Evolutionary conservation across 2,113 vertebrate genomes (phyloP).

Genomic region (Sphyrna mokarran): DNA sequence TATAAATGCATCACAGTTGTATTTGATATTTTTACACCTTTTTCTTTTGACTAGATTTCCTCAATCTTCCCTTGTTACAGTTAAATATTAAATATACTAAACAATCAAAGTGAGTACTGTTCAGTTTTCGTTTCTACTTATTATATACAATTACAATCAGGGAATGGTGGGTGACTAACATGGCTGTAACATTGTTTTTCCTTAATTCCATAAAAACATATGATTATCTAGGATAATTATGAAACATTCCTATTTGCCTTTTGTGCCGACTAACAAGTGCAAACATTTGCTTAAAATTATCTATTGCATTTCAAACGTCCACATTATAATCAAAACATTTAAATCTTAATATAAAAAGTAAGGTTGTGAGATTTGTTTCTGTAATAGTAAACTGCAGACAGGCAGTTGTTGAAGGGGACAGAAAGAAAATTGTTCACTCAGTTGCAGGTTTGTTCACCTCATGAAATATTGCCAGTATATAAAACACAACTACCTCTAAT

Average conservation of each 20-base stretch:
- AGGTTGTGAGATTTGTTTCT: not conserved
- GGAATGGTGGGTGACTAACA: not conserved
- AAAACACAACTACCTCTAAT: too few species aligned
- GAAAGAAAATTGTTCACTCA: too few species aligned
- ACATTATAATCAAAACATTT: not conserved
- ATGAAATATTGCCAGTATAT: too few species aligned
- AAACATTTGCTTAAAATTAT: not conserved
- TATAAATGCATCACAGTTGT: not conserved
- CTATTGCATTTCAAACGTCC: not conserved
- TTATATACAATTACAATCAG: not conserved
- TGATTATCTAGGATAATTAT: not conserved
- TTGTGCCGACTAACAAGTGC: not conserved
- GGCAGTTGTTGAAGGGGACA: too few species aligned
- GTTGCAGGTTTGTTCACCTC: too few species aligned
- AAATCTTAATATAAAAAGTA: not conserved
- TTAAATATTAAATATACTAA: not conserved
- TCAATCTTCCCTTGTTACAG: not conserved
- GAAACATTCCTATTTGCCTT: not conserved
- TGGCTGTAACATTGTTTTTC: not conserved
- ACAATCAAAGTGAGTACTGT: not conserved
- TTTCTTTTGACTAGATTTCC: not conserved
- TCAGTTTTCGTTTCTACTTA: not conserved
- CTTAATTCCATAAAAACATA: not conserved
- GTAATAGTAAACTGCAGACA: too few species aligned
- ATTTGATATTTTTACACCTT: not conserved